phyloP scores from a whole-genome alignment of 2,113 vertebrate species.

The Rynchops niger region DNA sequence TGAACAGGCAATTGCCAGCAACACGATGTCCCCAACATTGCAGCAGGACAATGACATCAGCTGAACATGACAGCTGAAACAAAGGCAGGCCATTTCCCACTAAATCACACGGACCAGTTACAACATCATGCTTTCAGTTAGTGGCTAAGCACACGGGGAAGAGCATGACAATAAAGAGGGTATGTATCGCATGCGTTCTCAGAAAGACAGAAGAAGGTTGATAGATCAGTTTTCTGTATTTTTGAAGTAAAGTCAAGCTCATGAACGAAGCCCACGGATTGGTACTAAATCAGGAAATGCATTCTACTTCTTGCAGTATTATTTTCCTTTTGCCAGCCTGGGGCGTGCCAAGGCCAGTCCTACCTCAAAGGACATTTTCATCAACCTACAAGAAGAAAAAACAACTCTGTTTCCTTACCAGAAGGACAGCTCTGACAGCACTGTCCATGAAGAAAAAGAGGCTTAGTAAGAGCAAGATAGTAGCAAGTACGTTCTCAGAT shows the following conservation, averaged over 20 bases:
- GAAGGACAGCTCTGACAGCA: neutral
- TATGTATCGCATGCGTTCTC: neutral
- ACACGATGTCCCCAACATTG: fast-evolving
- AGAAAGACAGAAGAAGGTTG: neutral
- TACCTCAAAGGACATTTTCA: neutral
- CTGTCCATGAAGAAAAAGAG: neutral
- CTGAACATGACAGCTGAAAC: neutral
- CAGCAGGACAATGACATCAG: neutral
- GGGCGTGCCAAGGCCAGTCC: neutral
- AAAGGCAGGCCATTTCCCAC: neutral
- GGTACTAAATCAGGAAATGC: neutral
- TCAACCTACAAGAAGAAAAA: neutral
- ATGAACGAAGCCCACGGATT: fast-evolving
- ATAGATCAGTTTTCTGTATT: neutral
- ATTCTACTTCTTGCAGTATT: neutral
- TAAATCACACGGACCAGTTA: neutral
- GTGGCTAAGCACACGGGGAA: neutral
- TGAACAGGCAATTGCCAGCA: neutral
- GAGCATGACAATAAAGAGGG: neutral
- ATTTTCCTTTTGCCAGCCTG: neutral
- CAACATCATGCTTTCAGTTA: neutral
- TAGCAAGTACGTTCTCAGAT: neutral
- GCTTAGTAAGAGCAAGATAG: neutral
- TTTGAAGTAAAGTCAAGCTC: neutral
- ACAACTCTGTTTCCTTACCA: neutral